A percentile compares a stretch with the other conserved stretches of the same genome.
These are phyloP conservation scores for Petrolisthes cinctipes DNA, from an alignment of 2,888 invertebrate species.

Conservation along the genomic window DNA sequence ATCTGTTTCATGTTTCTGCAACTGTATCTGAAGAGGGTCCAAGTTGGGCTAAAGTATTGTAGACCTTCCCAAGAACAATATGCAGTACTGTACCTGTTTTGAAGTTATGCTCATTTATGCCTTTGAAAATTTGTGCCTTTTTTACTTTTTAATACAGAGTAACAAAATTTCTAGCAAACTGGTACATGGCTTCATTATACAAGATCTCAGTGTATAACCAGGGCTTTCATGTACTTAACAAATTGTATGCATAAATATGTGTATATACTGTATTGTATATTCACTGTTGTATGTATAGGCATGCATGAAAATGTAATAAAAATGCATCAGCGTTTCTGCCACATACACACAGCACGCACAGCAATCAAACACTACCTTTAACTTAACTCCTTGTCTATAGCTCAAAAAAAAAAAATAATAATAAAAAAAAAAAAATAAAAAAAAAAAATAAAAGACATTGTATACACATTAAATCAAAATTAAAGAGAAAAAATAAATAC, in stretches of 20 bases:
- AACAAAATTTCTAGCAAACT: too few relatives aligned
- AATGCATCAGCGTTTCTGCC: constrained; percentile 39
- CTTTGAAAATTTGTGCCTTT: too few relatives aligned
- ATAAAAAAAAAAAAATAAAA: constrained; percentile 36
- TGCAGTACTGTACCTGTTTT: too few relatives aligned
- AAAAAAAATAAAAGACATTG: neutral
- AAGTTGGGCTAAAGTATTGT: too few relatives aligned
- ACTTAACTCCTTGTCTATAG: constrained; percentile 55
- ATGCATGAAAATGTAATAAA: neutral
- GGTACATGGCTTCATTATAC: too few relatives aligned
- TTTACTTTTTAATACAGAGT: too few relatives aligned
- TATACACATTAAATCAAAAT: neutral
- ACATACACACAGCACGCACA: constrained; percentile 54
- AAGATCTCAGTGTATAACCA: too few relatives aligned
- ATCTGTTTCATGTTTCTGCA: constrained; percentile 13
- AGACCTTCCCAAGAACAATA: too few relatives aligned
- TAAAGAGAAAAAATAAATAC: neutral
- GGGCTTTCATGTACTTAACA: too few relatives aligned
- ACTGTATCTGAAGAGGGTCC: too few relatives aligned
- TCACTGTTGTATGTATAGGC: constrained; percentile 11
- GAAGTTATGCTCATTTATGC: too few relatives aligned
- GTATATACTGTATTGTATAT: neutral
- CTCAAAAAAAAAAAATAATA: constrained; percentile 47
- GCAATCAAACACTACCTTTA: constrained; percentile 52
- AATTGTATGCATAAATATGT: neutral